Evolutionary conservation across 2,888 invertebrate species (phyloP), one percentile per base, ranked within the genome.

Genomic region (Drosophila atripex): DNA sequence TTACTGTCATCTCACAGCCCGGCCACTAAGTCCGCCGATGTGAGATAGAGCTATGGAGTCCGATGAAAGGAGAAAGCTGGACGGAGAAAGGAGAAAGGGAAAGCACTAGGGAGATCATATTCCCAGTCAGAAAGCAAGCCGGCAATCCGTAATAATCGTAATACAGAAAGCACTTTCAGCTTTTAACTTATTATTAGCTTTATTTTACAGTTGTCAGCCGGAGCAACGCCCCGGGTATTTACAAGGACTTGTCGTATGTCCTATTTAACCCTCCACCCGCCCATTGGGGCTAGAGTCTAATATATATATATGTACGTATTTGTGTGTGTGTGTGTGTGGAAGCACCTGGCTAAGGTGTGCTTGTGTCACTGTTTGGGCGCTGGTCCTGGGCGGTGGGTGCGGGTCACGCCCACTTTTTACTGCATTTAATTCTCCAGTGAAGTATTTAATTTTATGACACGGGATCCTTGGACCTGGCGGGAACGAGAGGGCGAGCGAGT

Each of bases 361-460:
- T 65, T 38, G 47, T 49, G 47, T 11, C 18, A 28, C n/a, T 51
- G 50, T 51, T n/a, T 39, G 16, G 52, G 56, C 41, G 55, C 51
- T 65, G 55, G 9, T 51, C 63, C 32, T 25, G 21, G 51, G 51
- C 51, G 14, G 38, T 58, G 54, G 54, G 54, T 25, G 38, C 56
- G 38, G 53, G 56, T 54, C 60, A 85, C 85, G 79, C 86, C 83
- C 82, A 80, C 77, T 79, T 82, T 88, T 80, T 78, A 78, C 80
- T 86, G 88, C 87, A 83, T 78, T 86, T 80, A 85, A 89, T 86
- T 86, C 89, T 88, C 88, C 66, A 76, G 89, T 85, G 89, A 80
- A 85, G 89, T 89, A 88, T 89, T 89, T 88, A 88, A 87, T 89
- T 89, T 89, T 88, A 89, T 88, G 88, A 77, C 84, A 87, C 71